Percentiles rank a stretch among this genome's conserved stretches.
These are phyloP conservation scores for Spicauda simplicius DNA, from an alignment of 2,888 invertebrate genomes.

Conservation along the genomic window DNA sequence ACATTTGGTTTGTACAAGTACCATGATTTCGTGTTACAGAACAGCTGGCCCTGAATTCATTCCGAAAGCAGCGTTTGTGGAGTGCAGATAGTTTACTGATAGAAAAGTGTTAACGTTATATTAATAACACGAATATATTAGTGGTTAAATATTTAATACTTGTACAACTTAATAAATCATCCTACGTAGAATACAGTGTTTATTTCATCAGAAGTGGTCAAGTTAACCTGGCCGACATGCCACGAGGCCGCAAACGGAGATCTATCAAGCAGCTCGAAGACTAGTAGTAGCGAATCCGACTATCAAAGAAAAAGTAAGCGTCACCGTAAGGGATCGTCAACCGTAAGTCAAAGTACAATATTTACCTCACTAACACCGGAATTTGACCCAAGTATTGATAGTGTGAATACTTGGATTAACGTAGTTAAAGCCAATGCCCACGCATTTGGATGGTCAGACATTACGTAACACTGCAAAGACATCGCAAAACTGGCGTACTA, in stretches of 20 bases:
- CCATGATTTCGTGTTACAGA: too few relatives aligned
- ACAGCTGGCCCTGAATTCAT: too few relatives aligned
- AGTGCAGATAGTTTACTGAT: too few relatives aligned
- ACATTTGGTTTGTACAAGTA: too few relatives aligned
- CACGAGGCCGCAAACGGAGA: conserved; percentile 14
- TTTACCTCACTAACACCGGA: conserved; percentile 42
- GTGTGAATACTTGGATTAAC: conserved; percentile 45
- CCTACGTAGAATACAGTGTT: too few relatives aligned
- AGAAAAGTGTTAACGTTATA: too few relatives aligned
- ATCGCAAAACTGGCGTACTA: too few relatives aligned
- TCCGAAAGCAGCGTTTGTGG: too few relatives aligned
- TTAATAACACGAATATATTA: too few relatives aligned
- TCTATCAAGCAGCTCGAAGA: not conserved
- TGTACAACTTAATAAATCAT: too few relatives aligned
- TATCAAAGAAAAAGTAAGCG: conserved; percentile 4
- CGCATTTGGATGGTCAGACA: conserved; percentile 47
- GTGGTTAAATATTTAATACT: too few relatives aligned
- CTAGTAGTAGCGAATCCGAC: conserved; percentile 8
- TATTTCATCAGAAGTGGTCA: conserved; percentile 19
- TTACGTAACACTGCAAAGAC: too few relatives aligned
- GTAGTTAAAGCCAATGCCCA: conserved; percentile 46
- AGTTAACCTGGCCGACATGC: conserved; percentile 11
- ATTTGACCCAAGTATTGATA: conserved; percentile 41
- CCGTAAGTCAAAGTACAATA: conserved; percentile 38
- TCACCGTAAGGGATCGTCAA: conserved; percentile 27